Percentiles rank a stretch among this genome's conserved stretches.
Conservation (phyloP, 2,888 invertebrate species). For the Ophioninae sp. region DNA sequence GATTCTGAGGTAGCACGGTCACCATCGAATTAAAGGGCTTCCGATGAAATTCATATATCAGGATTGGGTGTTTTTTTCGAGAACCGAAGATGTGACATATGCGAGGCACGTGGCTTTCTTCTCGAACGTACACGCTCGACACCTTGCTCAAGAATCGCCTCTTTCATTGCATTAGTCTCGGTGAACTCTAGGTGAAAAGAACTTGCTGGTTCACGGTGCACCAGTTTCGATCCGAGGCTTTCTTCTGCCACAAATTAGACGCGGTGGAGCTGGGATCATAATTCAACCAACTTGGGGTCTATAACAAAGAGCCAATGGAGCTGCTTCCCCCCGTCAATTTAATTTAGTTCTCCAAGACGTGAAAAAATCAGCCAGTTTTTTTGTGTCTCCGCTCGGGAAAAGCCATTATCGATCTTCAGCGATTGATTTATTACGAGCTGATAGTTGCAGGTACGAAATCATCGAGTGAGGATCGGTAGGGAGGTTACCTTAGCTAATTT, state of each 20-base stretch:
- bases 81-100: constrained; percentile 53
- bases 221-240: constrained; percentile 39
- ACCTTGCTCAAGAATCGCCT: constrained; percentile 50
- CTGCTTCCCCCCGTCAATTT: neutral
- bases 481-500: constrained; percentile 16
- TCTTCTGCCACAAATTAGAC: constrained; percentile 38
- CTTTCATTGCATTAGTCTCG: constrained; percentile 55
- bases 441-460: constrained; percentile 16
- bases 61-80: neutral
- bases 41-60: neutral
- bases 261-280: constrained; percentile 54
- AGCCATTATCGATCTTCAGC: neutral
- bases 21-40: neutral
- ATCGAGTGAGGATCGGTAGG: neutral
- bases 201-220: constrained; percentile 60
- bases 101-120: constrained; percentile 60
- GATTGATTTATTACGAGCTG: constrained; percentile 34
- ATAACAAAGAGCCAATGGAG: constrained; percentile 19
- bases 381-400: neutral
- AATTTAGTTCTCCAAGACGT: constrained; percentile 7
- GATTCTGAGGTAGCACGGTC: neutral
- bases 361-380: constrained; percentile 7
- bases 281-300: constrained; percentile 43
- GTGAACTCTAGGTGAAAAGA: constrained; percentile 53
- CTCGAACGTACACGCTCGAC: constrained; percentile 37